Percentiles rank a stretch among this genome's conserved stretches.
Evolutionary conservation across 1,140 invertebrate genomes (phyloP).

Genomic region (Colletes latitarsis): DNA sequence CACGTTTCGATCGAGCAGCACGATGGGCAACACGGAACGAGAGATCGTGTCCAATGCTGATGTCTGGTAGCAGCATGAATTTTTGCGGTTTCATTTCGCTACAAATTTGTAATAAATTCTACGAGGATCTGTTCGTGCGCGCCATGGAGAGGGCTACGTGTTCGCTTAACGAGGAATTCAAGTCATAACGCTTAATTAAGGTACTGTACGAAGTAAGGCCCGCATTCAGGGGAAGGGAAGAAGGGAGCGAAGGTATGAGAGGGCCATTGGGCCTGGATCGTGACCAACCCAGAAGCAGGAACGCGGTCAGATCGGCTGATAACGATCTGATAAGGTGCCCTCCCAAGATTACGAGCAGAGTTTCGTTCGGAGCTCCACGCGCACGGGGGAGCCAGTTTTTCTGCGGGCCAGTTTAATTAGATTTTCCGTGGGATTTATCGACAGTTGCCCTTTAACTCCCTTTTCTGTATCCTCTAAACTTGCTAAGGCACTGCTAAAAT

Average conservation of each 20-base stretch:
- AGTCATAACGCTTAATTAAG: conserved; percentile 82
- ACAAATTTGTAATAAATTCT: conserved; percentile 41
- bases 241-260: conserved; percentile 52
- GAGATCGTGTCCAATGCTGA: too few species aligned
- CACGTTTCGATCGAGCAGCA: too few species aligned
- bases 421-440: conserved; percentile 45
- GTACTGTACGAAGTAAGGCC: conserved; percentile 71
- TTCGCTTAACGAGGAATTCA: conserved; percentile 79
- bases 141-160: conserved; percentile 63
- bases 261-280: conserved; percentile 71
- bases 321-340: conserved; percentile 80
- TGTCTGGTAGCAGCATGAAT: neutral
- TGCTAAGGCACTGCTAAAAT: neutral
- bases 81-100: conserved; percentile 4
- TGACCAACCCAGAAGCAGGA: conserved; percentile 78
- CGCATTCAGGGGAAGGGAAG: conserved; percentile 41
- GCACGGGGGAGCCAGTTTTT: conserved; percentile 36
- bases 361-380: conserved; percentile 40
- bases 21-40: too few species aligned
- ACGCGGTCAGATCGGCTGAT: conserved; percentile 79
- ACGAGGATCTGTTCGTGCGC: conserved; percentile 41
- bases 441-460: neutral
- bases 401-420: conserved; percentile 39
- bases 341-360: conserved; percentile 75
- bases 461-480: neutral